A percentile compares a stretch with the other conserved stretches of the same genome.
phyloP scores from a whole-genome alignment of 2,888 invertebrate species.

The Acholoe squamosa region DNA sequence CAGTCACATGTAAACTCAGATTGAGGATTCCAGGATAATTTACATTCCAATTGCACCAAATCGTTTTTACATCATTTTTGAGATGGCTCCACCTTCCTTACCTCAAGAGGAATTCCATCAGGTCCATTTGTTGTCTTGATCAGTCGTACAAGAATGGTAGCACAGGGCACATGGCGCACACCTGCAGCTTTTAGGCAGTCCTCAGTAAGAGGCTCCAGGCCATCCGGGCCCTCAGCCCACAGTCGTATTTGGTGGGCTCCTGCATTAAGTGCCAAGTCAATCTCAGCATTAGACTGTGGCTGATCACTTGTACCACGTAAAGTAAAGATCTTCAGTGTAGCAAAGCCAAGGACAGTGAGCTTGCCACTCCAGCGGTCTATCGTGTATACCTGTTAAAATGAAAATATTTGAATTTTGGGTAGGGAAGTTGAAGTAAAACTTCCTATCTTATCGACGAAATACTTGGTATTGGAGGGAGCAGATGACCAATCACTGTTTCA shows the following conservation, averaged over 20 bases:
- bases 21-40: too few relatives aligned
- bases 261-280: constrained; percentile 81
- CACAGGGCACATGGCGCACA: constrained; percentile 78
- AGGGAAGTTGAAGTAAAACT: too few relatives aligned
- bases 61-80: too few relatives aligned
- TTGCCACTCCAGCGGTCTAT: constrained; percentile 78
- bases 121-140: constrained; percentile 78
- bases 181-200: constrained; percentile 74
- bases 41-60: too few relatives aligned
- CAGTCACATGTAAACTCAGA: too few relatives aligned
- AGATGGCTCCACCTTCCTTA: constrained; percentile 65
- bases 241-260: constrained; percentile 81
- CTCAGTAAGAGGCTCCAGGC: constrained; percentile 78
- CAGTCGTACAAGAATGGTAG: constrained; percentile 79
- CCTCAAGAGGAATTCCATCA: constrained; percentile 80
- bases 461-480: too few relatives aligned
- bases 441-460: too few relatives aligned
- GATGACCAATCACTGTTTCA: too few relatives aligned
- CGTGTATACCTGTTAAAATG: constrained; percentile 80
- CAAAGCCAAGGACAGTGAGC: constrained; percentile 80
- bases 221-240: constrained; percentile 79
- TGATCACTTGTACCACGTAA: constrained; percentile 81
- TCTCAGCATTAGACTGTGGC: constrained; percentile 70
- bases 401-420: too few relatives aligned
- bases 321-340: constrained; percentile 80